Percentiles rank a stretch among this genome's conserved stretches.
These are phyloP conservation scores for Sander lucioperca DNA, from an alignment of 2,113 vertebrate species.

Conservation along the genomic window DNA sequence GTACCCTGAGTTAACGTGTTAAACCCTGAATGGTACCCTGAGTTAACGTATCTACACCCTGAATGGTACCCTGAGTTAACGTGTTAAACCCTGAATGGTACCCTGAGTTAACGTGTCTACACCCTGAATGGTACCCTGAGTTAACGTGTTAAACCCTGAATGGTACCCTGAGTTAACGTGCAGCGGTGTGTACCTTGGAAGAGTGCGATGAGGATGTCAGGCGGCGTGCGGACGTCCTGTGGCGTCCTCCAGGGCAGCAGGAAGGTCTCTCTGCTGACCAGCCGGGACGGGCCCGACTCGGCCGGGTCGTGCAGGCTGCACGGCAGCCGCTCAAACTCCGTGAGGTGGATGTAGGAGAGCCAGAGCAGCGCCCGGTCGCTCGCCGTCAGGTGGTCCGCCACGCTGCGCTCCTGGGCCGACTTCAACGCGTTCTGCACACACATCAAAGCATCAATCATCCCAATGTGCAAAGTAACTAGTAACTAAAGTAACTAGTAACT, in stretches of 20 bases:
- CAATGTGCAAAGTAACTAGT: too few relatives aligned
- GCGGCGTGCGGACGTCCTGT: conserved; percentile 87
- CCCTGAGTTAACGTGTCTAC: too few relatives aligned
- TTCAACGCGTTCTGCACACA: conserved; percentile 88
- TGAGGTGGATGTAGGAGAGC: conserved; percentile 93
- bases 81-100: too few relatives aligned
- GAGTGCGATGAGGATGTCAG: conserved; percentile 86
- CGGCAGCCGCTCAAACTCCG: conserved; percentile 91
- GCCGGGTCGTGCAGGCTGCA: conserved; percentile 88
- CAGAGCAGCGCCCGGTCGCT: conserved; percentile 91
- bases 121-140: too few relatives aligned
- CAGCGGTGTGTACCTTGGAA: conserved; percentile 87
- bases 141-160: too few relatives aligned
- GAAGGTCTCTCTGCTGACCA: conserved; percentile 89
- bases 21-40: too few relatives aligned
- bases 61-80: too few relatives aligned
- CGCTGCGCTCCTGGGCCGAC: conserved; percentile 66
- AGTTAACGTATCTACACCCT: too few relatives aligned
- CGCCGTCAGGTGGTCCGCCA: conserved; percentile 48
- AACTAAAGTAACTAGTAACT: too few relatives aligned
- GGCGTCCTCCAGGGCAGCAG: conserved; percentile 90
- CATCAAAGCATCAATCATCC: too few relatives aligned
- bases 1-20: too few relatives aligned
- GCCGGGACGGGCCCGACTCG: conserved; percentile 87
- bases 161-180: too few relatives aligned